Evolutionary conservation across 2,888 invertebrate species (phyloP).

Genomic region (Diaphora mendica): DNA sequence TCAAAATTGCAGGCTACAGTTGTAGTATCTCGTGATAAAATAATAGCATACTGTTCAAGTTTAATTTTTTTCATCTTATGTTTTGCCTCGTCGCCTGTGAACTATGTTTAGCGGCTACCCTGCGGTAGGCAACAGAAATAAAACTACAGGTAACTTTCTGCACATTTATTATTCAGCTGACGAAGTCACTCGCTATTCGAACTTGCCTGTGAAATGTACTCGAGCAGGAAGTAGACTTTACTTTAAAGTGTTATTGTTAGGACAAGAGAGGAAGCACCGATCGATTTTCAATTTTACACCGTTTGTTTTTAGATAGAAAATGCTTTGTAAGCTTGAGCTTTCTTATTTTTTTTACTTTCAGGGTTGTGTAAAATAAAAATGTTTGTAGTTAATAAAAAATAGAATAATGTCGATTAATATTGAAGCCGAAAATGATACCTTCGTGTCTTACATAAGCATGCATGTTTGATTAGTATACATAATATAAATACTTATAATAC

Average conservation of each 20-base stretch:
- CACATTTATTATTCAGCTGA: conserved; percentile 79
- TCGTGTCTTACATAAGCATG: not conserved
- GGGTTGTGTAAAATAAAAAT: not conserved
- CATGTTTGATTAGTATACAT: not conserved
- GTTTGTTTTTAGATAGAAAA: conserved; percentile 6
- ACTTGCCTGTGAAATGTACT: conserved; percentile 66
- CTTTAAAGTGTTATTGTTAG: conserved; percentile 70
- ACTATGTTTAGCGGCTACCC: conserved; percentile 43
- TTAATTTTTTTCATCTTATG: conserved; percentile 22
- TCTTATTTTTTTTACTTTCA: not conserved
- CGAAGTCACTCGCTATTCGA: conserved; percentile 73
- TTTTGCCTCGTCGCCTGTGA: conserved; percentile 14
- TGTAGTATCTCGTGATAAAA: not conserved
- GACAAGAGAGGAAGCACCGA: conserved; percentile 53
- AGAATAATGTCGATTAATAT: not conserved
- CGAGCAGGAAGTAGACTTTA: conserved; percentile 66
- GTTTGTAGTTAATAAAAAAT: not conserved
- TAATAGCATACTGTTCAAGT: not conserved
- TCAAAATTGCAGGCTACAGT: not conserved
- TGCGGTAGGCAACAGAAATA: conserved; percentile 61
- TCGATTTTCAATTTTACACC: conserved; percentile 49
- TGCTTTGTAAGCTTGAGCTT: not conserved
- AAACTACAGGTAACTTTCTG: conserved; percentile 61
- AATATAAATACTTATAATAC: not conserved
- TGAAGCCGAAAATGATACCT: not conserved